phyloP scores from a whole-genome alignment of 2,797 vertebrate species.

The Dicrostonyx torquatus region DNA sequence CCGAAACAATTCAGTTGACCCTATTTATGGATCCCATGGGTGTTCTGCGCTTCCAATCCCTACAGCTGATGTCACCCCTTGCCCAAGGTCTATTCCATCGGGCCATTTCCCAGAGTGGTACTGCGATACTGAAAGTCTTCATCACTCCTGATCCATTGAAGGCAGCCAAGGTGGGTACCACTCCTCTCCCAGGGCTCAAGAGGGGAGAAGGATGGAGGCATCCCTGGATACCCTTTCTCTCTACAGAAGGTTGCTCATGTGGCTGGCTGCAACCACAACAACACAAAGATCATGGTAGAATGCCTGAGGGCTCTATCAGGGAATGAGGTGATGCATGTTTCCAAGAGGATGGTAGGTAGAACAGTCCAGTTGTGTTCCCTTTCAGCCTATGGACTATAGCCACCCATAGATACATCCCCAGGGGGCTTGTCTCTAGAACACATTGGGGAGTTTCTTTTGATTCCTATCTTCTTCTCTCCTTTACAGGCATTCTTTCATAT shows the following conservation, averaged over 20 bases:
- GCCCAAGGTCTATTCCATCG: slow-evolving; percentile 75
- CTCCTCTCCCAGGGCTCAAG: background rate
- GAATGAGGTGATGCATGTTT: background rate
- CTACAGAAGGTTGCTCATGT: slow-evolving; percentile 54
- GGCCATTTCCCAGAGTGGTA: slow-evolving; percentile 78
- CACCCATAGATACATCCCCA: background rate
- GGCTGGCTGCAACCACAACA: slow-evolving; percentile 44
- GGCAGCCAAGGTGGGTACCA: slow-evolving; percentile 45
- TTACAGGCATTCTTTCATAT: slow-evolving; percentile 48
- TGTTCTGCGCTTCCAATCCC: background rate
- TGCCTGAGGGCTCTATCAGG: slow-evolving; percentile 52
- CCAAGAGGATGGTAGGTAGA: slow-evolving; percentile 52
- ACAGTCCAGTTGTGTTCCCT: background rate
- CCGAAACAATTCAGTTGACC: background rate
- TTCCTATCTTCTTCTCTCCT: background rate
- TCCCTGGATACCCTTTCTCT: slow-evolving; percentile 9
- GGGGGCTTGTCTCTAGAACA: background rate
- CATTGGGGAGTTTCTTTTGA: background rate
- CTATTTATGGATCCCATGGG: background rate
- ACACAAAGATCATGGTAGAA: slow-evolving; percentile 30
- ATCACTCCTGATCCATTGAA: slow-evolving; percentile 53
- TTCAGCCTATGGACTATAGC: background rate
- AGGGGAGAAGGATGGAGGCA: background rate
- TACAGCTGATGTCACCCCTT: slow-evolving; percentile 83
- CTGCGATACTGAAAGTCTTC: background rate